These are phyloP conservation scores for Blastobasis lacticolella DNA, from an alignment of 2,888 invertebrate species.

Conservation along the genomic window DNA sequence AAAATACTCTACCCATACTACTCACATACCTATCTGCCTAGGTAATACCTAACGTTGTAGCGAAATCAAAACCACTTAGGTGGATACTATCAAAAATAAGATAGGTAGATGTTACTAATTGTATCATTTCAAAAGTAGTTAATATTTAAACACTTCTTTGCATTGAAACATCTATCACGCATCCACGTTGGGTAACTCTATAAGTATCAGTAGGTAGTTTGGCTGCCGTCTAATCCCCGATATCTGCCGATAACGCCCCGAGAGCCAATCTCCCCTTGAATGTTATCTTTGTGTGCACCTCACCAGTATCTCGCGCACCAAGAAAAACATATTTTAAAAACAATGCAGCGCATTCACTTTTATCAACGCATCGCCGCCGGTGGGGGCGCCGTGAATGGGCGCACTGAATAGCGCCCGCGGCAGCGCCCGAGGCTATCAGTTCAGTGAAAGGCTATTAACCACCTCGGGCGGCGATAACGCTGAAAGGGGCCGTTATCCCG, in stretches of 20 bases:
- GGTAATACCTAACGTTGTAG: too few species aligned
- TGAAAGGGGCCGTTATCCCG: conserved; percentile 51
- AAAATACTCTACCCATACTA: too few species aligned
- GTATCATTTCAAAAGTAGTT: too few species aligned
- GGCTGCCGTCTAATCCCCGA: conserved; percentile 11
- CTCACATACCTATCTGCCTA: too few species aligned
- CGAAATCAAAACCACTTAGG: too few species aligned
- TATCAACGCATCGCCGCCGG: conserved; percentile 63
- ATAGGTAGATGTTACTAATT: too few species aligned
- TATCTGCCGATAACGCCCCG: conserved; percentile 40
- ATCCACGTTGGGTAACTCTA: too few species aligned
- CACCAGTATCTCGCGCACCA: conserved; percentile 20
- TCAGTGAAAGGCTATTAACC: conserved; percentile 63
- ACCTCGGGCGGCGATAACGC: conserved; percentile 67
- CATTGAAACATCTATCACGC: too few species aligned
- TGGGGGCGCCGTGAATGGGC: conserved; percentile 53
- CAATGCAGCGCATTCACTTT: conserved; percentile 64
- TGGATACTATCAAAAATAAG: too few species aligned
- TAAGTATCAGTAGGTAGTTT: too few species aligned
- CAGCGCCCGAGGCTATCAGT: conserved; percentile 54
- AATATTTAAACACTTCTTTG: too few species aligned
- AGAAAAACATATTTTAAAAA: conserved; percentile 61
- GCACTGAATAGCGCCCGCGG: conserved; percentile 52
- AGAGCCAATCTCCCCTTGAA: conserved; percentile 45
- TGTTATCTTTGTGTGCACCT: conserved; percentile 14